phyloP scores from a whole-genome alignment of 2,797 vertebrate genomes.

The Paramormyrops hopkinsi region DNA sequence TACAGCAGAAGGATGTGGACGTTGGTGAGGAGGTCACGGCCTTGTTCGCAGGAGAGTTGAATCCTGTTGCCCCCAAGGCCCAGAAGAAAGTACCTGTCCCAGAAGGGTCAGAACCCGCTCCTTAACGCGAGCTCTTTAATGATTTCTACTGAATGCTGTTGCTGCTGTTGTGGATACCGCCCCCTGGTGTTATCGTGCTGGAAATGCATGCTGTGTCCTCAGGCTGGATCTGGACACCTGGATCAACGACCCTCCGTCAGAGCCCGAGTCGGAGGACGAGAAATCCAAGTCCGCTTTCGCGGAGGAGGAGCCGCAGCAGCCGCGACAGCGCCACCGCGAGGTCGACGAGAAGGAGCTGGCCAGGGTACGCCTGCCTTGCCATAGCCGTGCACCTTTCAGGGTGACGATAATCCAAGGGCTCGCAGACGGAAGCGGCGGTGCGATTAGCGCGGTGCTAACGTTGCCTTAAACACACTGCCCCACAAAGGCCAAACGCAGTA shows the following conservation, averaged over 20 bases:
- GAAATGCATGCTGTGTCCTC: conserved; percentile 15
- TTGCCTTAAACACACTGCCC: background rate
- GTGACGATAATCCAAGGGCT: background rate
- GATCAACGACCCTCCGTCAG: conserved; percentile 98
- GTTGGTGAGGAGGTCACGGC: conserved; percentile 87
- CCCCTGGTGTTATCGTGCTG: background rate
- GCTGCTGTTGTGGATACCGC: background rate
- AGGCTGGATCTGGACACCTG: conserved; percentile 91
- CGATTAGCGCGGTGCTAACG: background rate
- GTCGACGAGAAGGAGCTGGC: conserved; percentile 94
- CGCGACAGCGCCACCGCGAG: conserved; percentile 74
- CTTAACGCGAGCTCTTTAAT: background rate
- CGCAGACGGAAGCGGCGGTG: background rate
- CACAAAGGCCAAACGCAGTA: background rate
- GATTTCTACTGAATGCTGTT: no score
- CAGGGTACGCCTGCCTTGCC: conserved; percentile 59
- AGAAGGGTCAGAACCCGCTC: conserved; percentile 72
- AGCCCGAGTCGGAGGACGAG: conserved; percentile 95
- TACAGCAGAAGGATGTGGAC: conserved; percentile 85
- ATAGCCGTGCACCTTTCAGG: background rate
- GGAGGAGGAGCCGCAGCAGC: conserved; percentile 79
- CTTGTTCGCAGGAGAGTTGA: conserved; percentile 90
- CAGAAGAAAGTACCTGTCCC: conserved; percentile 99
- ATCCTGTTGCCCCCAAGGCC: conserved; percentile 96
- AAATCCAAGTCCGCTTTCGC: conserved; percentile 86